A percentile compares a stretch with the other conserved stretches of the same genome.
phyloP scores from a whole-genome alignment of 1,140 invertebrate species.

The Subanguina moxae region DNA sequence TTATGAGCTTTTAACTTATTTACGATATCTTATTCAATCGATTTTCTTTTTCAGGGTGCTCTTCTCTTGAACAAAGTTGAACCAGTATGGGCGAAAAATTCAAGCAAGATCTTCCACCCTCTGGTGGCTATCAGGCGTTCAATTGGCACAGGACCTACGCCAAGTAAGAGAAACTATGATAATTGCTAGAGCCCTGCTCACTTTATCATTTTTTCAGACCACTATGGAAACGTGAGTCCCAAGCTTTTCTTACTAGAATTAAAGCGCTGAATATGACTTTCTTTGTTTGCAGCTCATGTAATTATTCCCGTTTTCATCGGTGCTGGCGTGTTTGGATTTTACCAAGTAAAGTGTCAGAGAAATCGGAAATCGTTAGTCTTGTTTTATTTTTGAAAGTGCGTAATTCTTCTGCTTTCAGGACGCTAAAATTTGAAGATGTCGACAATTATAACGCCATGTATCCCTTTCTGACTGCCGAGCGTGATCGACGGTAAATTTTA shows the following conservation, averaged over 20 bases:
- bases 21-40: too few species aligned
- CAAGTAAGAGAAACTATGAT: slow-evolving; percentile 18
- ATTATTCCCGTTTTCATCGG: slow-evolving; percentile 49
- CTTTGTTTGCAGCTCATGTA: slow-evolving; percentile 31
- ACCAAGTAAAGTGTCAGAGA: neutral
- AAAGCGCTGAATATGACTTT: neutral
- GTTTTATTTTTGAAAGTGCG: too few species aligned
- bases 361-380: slow-evolving; percentile 10
- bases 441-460: slow-evolving; percentile 60
- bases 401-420: too few species aligned
- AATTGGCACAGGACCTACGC: slow-evolving; percentile 51
- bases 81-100: slow-evolving; percentile 19
- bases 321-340: slow-evolving; percentile 32
- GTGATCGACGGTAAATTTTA: slow-evolving; percentile 59
- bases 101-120: slow-evolving; percentile 60
- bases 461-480: slow-evolving; percentile 61
- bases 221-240: slow-evolving; percentile 50
- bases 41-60: too few species aligned
- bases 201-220: too few species aligned
- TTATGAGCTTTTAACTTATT: too few species aligned
- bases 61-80: too few species aligned
- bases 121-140: slow-evolving; percentile 59
- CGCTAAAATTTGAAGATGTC: slow-evolving; percentile 58
- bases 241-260: slow-evolving; percentile 1
- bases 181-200: too few species aligned